Conservation (phyloP, 2,113 vertebrate species). For the Heterotilapia buettikoferi region DNA sequence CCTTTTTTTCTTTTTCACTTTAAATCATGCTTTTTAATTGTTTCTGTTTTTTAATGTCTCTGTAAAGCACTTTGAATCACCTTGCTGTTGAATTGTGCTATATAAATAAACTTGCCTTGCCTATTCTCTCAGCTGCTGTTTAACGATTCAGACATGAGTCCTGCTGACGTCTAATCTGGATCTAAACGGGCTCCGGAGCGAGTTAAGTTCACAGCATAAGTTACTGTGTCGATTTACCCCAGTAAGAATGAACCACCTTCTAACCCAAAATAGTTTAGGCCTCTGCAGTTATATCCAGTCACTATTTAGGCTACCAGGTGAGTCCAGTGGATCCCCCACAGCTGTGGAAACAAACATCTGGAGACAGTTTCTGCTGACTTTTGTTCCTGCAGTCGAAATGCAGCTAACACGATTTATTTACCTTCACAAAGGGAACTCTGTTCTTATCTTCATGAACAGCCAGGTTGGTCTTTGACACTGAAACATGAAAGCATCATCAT, state of each 20-base stretch:
- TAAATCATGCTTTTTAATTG: neutral
- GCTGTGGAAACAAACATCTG: neutral
- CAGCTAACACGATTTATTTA: slow-evolving; percentile 2
- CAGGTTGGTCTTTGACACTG: slow-evolving; percentile 91
- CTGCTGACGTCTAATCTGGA: neutral
- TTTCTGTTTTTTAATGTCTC: neutral
- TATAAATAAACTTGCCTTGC: neutral
- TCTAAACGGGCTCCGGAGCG: neutral
- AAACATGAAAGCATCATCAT: neutral
- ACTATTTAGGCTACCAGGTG: neutral
- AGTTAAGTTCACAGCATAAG: neutral
- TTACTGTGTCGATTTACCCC: neutral
- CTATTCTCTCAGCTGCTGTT: neutral
- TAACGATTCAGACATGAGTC: neutral
- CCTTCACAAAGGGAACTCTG: slow-evolving; percentile 91
- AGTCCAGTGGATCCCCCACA: neutral
- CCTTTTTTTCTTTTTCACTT: accelerated
- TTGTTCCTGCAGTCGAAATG: neutral
- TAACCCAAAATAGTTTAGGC: neutral
- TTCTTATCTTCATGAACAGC: slow-evolving; percentile 93
- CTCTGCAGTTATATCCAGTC: neutral
- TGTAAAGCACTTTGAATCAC: neutral
- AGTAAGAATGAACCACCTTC: neutral
- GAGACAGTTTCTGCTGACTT: neutral
- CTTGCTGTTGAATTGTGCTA: neutral